Conservation (phyloP, 2,113 vertebrate genomes). For the Semicossyphus pulcher region DNA sequence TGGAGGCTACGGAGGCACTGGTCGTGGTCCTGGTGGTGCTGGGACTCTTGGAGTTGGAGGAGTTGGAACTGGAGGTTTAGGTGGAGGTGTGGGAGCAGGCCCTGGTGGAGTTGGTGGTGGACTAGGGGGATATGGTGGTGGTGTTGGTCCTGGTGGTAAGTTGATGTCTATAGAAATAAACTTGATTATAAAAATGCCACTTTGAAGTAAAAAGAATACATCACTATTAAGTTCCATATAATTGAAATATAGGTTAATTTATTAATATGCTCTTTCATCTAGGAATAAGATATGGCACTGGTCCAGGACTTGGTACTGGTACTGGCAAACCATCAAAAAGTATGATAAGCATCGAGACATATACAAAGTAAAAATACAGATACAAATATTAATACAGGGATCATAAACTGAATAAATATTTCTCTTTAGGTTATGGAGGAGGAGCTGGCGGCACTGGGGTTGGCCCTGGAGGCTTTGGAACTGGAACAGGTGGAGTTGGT, state of each 20-base stretch:
- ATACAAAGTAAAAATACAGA: constrained; percentile 13
- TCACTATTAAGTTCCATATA: background rate
- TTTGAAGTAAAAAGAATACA: background rate
- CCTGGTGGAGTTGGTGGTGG: constrained; percentile 44
- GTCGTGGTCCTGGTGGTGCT: constrained; percentile 42
- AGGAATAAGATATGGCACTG: constrained; percentile 68
- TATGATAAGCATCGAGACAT: constrained; percentile 35
- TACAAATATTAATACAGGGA: background rate
- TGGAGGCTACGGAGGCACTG: constrained; percentile 61
- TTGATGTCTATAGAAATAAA: background rate
- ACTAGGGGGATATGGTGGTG: constrained; percentile 57
- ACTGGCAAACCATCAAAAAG: constrained; percentile 72
- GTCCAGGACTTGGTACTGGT: constrained; percentile 49
- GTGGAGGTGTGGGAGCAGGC: constrained; percentile 36
- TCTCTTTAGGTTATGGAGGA: constrained; percentile 68
- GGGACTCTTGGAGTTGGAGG: constrained; percentile 53
- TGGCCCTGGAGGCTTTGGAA: constrained; percentile 57
- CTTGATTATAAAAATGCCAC: background rate
- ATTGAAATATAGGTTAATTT: background rate
- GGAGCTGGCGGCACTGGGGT: constrained; percentile 48
- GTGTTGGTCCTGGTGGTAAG: constrained; percentile 61
- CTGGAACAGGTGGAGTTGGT: constrained; percentile 45
- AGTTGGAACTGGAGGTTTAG: constrained; percentile 50
- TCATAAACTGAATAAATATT: constrained; percentile 5
- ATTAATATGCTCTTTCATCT: constrained; percentile 4